Evolutionary conservation across 1,140 invertebrate genomes (phyloP).

Genomic region (Leptonema lineaticorne): DNA sequence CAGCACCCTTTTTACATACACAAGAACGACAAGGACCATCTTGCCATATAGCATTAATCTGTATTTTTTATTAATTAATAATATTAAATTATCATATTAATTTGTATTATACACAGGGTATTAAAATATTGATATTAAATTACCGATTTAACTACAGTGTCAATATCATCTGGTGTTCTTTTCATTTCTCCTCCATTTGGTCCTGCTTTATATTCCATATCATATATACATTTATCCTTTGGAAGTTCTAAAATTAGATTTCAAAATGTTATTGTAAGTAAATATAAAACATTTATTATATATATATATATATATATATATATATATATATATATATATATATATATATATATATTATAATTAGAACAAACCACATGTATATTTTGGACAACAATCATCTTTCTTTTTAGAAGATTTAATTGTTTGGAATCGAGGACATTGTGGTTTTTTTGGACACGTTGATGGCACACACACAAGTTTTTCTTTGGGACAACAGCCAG

Average conservation of each 20-base stretch:
- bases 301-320: too few species aligned
- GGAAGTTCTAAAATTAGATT: slow-evolving; percentile 61
- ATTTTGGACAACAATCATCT: slow-evolving; percentile 65
- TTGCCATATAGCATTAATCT: slow-evolving; percentile 63
- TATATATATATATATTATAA: too few species aligned
- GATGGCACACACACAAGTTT: slow-evolving; percentile 61
- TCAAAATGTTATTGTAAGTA: slow-evolving; percentile 17
- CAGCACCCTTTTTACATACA: slow-evolving; percentile 52
- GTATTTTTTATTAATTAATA: too few species aligned
- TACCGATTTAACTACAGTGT: slow-evolving; percentile 55
- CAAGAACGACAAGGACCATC: slow-evolving; percentile 70
- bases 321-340: too few species aligned
- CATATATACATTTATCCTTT: slow-evolving; percentile 68
- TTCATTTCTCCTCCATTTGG: slow-evolving; percentile 57
- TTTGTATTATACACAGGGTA: slow-evolving; percentile 4
- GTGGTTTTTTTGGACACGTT: slow-evolving; percentile 58
- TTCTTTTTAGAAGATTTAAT: slow-evolving; percentile 48
- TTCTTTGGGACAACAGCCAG: slow-evolving; percentile 69
- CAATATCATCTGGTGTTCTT: slow-evolving; percentile 44
- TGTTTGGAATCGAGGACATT: slow-evolving; percentile 62
- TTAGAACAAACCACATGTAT: slow-evolving; percentile 61
- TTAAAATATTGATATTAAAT: slow-evolving; percentile 39
- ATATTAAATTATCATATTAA: slow-evolving; percentile 15
- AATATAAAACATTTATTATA: neutral
- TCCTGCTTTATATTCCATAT: slow-evolving; percentile 56